phyloP scores from a whole-genome alignment of 1,140 invertebrate genomes.

The Nylanderia fulva region DNA sequence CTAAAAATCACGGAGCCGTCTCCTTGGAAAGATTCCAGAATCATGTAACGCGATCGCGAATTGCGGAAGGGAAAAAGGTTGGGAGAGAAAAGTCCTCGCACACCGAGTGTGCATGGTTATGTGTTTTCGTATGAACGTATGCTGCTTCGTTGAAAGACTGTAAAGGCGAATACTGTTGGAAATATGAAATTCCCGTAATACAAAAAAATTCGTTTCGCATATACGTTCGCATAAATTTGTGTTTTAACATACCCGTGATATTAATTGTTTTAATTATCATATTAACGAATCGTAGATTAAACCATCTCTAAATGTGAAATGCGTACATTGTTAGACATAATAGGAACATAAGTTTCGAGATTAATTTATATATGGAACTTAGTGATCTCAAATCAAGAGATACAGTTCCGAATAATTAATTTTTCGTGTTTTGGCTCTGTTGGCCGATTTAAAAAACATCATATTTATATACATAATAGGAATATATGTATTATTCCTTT shows the following conservation, averaged over 20 bases:
- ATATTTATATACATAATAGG: no score
- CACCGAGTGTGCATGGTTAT: slow-evolving; percentile 51
- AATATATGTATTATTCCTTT: no score
- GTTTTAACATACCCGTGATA: slow-evolving; percentile 4
- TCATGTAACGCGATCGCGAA: slow-evolving; percentile 73
- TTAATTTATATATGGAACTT: no score
- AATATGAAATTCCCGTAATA: slow-evolving; percentile 49
- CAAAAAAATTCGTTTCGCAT: neutral
- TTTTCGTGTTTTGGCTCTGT: no score
- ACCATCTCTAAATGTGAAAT: slow-evolving; percentile 2
- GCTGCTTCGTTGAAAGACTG: slow-evolving; percentile 44
- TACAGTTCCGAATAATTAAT: no score
- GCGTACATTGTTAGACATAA: slow-evolving; percentile 4
- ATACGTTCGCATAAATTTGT: slow-evolving; percentile 31
- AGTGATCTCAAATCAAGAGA: no score
- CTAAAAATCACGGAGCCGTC: slow-evolving; percentile 71
- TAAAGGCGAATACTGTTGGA: slow-evolving; percentile 36
- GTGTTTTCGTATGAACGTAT: slow-evolving; percentile 67
- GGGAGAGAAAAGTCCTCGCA: slow-evolving; percentile 48
- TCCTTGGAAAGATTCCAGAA: slow-evolving; percentile 75
- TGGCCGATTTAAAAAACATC: no score
- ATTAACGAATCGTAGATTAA: slow-evolving; percentile 25
- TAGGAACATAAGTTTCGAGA: no score
- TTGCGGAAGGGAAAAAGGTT: slow-evolving; percentile 64
- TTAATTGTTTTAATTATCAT: slow-evolving; percentile 43